Evolutionary conservation across 2,888 invertebrate genomes (phyloP), one percentile per base, ranked within the genome.

Genomic region (Nymphalis polychloros): DNA sequence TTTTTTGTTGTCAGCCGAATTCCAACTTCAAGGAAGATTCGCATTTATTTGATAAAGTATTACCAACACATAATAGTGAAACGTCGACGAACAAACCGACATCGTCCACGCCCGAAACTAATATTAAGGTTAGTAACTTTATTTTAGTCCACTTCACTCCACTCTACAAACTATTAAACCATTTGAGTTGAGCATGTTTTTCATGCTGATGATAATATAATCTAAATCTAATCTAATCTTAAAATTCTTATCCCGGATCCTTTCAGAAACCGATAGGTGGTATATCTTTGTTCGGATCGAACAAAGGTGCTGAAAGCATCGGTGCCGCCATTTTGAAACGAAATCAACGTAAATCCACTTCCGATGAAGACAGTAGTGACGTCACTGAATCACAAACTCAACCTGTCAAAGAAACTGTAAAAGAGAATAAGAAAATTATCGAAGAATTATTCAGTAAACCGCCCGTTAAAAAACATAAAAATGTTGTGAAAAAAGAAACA

Each of bases 251-350:
- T 41, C 6, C 27, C 27, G 27, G 47, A 49, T 63, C 57, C 35
- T 69, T 69, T 69, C 85, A 95, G 95, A 94, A 94, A 89, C 94
- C 94, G 8, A 78, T 93, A 6, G 94, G 94, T 2, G 95, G 93
- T 1, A 93, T 94, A 60, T 93, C 94, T 10, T 81, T 95, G 52
- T 93, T 95, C 75, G 94, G 94, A 1, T 76, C 81, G 2, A 88
- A 83, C 63, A 83, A 86, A 77, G 86, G 85, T 13, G 76, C 89
- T 0, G 88, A 88, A 27, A 90, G 82, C 67, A 90, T 92, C 8
- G 91, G 90, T 0, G 88, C 91, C 0, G 90, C 90, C 68, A 89
- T 91, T 64, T 82, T 90, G 72, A 84, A 85, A 71, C 79, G 90
- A 8, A 85, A 86, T 63, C 83, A 77, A 72, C 79, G 79, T n/a